phyloP scores from a whole-genome alignment of 2,888 invertebrate genomes.

The Heliconius sara region DNA sequence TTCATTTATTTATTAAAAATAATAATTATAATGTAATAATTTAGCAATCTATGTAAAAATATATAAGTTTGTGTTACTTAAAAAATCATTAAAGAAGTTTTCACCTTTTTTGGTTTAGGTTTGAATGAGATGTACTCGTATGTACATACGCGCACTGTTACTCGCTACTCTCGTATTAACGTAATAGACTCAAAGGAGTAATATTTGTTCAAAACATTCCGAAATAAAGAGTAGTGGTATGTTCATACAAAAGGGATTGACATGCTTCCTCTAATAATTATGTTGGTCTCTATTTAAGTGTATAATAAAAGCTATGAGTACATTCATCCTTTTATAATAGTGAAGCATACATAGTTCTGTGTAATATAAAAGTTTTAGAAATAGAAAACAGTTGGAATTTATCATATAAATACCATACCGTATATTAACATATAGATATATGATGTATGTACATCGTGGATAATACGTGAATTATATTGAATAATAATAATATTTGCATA shows the following conservation, averaged over 20 bases:
- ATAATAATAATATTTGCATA: neutral
- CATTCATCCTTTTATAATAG: constrained; percentile 42
- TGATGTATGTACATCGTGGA: neutral
- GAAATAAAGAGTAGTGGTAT: constrained; percentile 54
- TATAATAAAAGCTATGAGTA: constrained; percentile 44
- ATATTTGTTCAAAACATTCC: constrained; percentile 62
- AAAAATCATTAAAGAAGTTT: constrained; percentile 30
- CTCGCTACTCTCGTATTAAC: constrained; percentile 52
- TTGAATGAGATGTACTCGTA: constrained; percentile 47
- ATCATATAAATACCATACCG: neutral
- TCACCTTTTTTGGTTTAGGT: constrained; percentile 33
- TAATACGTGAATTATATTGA: neutral
- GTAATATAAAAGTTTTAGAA: constrained; percentile 32
- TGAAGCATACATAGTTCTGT: constrained; percentile 34
- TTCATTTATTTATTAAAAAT: neutral
- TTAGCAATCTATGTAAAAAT: neutral
- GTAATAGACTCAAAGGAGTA: constrained; percentile 55
- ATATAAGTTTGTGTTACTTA: neutral
- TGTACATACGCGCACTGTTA: constrained; percentile 43
- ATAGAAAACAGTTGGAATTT: constrained; percentile 28
- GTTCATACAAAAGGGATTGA: constrained; percentile 51
- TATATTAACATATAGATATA: neutral
- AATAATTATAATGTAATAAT: neutral
- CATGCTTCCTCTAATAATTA: constrained; percentile 48
- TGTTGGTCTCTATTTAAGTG: constrained; percentile 44